Base-by-base conservation (phyloP, 1,140 invertebrate species). In the Drosophila saltans region DNA sequence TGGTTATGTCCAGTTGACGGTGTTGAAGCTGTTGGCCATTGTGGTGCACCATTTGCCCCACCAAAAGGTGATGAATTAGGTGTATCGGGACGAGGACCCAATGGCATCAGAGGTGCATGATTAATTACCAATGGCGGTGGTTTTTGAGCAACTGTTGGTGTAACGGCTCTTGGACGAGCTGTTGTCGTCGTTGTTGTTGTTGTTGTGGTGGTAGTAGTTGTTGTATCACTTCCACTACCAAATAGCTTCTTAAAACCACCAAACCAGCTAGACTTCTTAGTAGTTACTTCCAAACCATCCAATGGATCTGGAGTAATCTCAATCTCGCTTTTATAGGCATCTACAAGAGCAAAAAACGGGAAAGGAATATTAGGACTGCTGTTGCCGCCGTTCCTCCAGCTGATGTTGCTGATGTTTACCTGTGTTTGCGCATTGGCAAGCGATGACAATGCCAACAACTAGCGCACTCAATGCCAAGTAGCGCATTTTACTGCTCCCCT, bases 181-280 rank as follows among this genome's bases (percentile, higher is more conserved):
- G 83, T 75, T 4, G 75, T 66, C 0, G 73, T 66, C 0, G 73
- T 66, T 9, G 72, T 65, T 1, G 56, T 65, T 1, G 56, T 75
- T 0, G 57, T 52, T 30, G 68, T 33, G 2, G 67, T 75, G 1
- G 66, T 72, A 3, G 72, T 76, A 0, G 90, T 69, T 0, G 75
- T 71, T 0, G 68, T 70, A 11, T 76, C 70, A 10, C 66, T 67
- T 8, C 71, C 71, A 56, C 81, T 66, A 60, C 78, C 72, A 30
- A 77, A 80, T 58, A 90, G 69, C 66, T 80, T 78, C 52, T 81
- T 77, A 43, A 88, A 80, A 39, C 91, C 86, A 36, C 91, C 82
- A 26, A 92, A 92, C 78, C 86, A 92, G 45, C 91, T 82, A 3
- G 85, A 82, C 45, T 91, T 92, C 40, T 92, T 90, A 55, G 91